These are phyloP conservation scores for Cardiocondyla obscurior DNA, from an alignment of 1,140 invertebrate species.

Conservation along the genomic window DNA sequence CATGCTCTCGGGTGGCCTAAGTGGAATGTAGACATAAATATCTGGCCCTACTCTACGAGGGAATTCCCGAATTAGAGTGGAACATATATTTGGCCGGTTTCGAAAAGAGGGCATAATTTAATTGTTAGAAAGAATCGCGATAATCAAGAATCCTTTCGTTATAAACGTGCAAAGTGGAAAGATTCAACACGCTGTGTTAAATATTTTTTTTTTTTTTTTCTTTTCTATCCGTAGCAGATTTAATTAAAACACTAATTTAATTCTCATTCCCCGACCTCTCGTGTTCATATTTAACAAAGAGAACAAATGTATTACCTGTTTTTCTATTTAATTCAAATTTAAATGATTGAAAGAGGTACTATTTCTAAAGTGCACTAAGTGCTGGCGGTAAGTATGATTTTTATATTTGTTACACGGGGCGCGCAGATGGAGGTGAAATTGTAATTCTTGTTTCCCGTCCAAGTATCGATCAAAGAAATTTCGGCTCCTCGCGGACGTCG, in stretches of 20 bases:
- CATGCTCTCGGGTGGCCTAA: neutral
- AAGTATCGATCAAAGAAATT: conserved; percentile 54
- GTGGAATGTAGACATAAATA: conserved; percentile 43
- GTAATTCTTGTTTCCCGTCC: conserved; percentile 16
- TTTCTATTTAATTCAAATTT: too few relatives aligned
- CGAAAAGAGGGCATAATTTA: neutral
- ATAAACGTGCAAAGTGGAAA: neutral
- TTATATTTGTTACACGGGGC: neutral
- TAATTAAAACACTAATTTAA: too few relatives aligned
- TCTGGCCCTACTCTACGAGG: conserved; percentile 7
- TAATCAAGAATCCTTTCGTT: neutral
- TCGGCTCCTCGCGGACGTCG: conserved; percentile 31
- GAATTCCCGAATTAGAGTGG: conserved; percentile 10
- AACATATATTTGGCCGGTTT: neutral
- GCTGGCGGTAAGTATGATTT: neutral
- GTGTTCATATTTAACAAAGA: too few relatives aligned
- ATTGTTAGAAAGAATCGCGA: neutral
- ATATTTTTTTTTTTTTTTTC: too few relatives aligned
- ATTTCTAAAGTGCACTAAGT: neutral
- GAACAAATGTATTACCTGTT: too few relatives aligned
- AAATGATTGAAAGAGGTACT: neutral
- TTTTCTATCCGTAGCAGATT: too few relatives aligned
- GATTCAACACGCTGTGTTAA: too few relatives aligned
- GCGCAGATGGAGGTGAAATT: neutral
- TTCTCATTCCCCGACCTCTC: too few relatives aligned